A percentile compares a stretch with the other conserved stretches of the same genome.
Evolutionary conservation across 2,888 invertebrate species (phyloP).

Genomic region (Artemia sinica): DNA sequence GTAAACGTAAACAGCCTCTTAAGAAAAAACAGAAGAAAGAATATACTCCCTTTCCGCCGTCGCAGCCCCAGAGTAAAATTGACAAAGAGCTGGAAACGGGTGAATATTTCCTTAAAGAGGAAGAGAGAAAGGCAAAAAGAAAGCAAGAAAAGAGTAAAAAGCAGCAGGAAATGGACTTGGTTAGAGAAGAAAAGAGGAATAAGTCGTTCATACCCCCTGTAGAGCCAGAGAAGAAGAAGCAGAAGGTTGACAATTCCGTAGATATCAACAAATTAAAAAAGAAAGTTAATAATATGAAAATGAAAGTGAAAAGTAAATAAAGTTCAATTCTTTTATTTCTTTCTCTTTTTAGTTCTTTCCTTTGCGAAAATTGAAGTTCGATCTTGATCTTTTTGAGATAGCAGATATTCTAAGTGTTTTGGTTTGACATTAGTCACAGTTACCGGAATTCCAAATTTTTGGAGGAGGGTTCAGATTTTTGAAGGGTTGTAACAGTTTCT

Average conservation of each 20-base stretch:
- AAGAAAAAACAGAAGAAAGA: slow-evolving; percentile 73
- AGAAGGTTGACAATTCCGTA: background rate
- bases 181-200: slow-evolving; percentile 54
- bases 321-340: too few species aligned
- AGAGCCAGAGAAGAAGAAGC: slow-evolving; percentile 35
- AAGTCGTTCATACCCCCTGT: slow-evolving; percentile 64
- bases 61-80: slow-evolving; percentile 70
- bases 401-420: too few species aligned
- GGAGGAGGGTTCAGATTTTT: too few species aligned
- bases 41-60: slow-evolving; percentile 94
- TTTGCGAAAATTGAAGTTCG: too few species aligned
- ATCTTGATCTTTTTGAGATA: too few species aligned
- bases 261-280: background rate
- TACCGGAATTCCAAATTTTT: too few species aligned
- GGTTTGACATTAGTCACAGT: too few species aligned
- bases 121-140: slow-evolving; percentile 51
- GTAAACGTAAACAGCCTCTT: slow-evolving; percentile 68
- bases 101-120: slow-evolving; percentile 84
- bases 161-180: slow-evolving; percentile 52
- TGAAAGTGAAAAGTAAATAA: background rate
- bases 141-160: slow-evolving; percentile 58
- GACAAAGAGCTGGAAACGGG: slow-evolving; percentile 85
- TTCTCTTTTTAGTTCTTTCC: too few species aligned
- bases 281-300: background rate
- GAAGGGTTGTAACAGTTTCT: too few species aligned